These are phyloP conservation scores for Calyptomena viridis DNA, from an alignment of 2,113 vertebrate genomes.

Conservation along the genomic window DNA sequence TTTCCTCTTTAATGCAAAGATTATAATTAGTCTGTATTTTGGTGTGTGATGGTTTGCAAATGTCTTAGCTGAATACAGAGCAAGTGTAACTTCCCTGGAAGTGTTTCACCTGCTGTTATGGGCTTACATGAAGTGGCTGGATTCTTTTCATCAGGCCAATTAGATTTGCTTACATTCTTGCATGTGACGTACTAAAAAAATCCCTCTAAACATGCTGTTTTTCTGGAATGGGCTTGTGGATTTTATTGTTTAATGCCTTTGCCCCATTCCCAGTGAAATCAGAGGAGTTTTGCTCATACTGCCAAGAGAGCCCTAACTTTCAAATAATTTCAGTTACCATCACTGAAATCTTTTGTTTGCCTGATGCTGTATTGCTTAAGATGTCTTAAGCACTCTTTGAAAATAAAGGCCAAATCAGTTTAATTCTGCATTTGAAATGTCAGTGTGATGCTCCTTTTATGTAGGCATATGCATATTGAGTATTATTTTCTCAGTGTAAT, in stretches of 20 bases:
- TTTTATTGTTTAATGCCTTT: background rate
- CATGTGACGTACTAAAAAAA: accelerated
- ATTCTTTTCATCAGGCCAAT: background rate
- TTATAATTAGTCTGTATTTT: conserved; percentile 47
- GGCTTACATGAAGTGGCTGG: background rate
- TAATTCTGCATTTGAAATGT: conserved; percentile 37
- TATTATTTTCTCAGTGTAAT: conserved; percentile 36
- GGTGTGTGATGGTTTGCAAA: conserved; percentile 13
- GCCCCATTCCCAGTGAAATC: background rate
- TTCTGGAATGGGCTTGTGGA: background rate
- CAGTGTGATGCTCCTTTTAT: conserved; percentile 44
- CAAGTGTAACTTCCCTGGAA: background rate
- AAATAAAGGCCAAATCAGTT: conserved; percentile 40
- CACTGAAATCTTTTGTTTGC: background rate
- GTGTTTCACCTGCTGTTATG: background rate
- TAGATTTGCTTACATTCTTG: background rate
- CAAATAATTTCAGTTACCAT: background rate
- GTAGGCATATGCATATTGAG: conserved; percentile 10
- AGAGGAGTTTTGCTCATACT: background rate
- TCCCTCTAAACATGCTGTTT: background rate
- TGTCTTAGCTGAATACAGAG: background rate
- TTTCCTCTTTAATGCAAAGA: conserved; percentile 22
- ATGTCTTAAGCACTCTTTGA: conserved; percentile 18
- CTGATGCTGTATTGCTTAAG: conserved; percentile 31
- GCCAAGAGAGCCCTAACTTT: background rate